These are phyloP conservation scores for Torymus auratus DNA, from an alignment of 2,888 invertebrate genomes.

Conservation along the genomic window DNA sequence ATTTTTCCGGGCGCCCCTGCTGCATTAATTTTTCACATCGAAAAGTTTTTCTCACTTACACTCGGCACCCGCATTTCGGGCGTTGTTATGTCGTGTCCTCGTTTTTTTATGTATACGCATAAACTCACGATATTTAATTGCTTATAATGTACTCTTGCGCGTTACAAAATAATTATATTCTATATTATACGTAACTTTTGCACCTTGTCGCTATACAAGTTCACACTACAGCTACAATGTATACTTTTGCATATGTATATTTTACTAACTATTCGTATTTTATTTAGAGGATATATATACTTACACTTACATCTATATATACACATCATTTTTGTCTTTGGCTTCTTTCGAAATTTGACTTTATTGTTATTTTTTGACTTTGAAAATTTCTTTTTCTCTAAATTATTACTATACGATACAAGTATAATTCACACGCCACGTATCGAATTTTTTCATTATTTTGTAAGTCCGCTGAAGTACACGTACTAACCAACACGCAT, in stretches of 20 bases:
- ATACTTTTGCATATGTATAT: slow-evolving; percentile 2
- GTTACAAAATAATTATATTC: too few relatives aligned
- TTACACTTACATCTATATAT: too few relatives aligned
- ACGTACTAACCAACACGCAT: slow-evolving; percentile 45
- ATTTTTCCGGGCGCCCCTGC: neutral
- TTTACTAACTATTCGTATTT: neutral
- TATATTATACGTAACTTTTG: slow-evolving; percentile 6
- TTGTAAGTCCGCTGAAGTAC: slow-evolving; percentile 8
- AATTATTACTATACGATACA: neutral
- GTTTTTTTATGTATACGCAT: too few relatives aligned
- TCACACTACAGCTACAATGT: slow-evolving; percentile 30
- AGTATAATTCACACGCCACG: slow-evolving; percentile 9
- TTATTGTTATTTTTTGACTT: neutral
- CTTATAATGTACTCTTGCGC: too few relatives aligned
- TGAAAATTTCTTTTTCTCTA: neutral
- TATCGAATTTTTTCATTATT: slow-evolving; percentile 22
- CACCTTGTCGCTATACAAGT: slow-evolving; percentile 30
- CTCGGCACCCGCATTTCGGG: neutral
- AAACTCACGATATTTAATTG: too few relatives aligned
- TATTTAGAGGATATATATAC: neutral
- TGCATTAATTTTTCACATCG: neutral
- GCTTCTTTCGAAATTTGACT: slow-evolving; percentile 17
- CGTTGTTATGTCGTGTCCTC: too few relatives aligned
- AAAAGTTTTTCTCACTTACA: slow-evolving; percentile 30
- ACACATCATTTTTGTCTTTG: slow-evolving; percentile 2